Base-by-base conservation (phyloP, 2,888 invertebrate species). In the Alcis repandata region DNA sequence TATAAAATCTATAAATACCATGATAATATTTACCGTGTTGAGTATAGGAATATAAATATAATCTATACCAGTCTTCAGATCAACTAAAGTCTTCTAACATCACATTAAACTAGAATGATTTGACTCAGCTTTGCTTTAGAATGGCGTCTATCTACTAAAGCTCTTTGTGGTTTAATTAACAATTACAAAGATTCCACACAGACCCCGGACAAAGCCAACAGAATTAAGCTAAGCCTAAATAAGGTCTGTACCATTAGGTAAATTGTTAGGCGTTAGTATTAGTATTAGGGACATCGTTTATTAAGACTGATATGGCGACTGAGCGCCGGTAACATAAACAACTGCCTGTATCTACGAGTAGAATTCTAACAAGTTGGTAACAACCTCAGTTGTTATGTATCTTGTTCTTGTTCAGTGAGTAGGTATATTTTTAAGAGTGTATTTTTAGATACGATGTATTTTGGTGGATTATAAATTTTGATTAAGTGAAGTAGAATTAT, bases 151-250 rank as follows among this genome's bases (percentile, higher is more conserved):
- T 33, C n/a, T 56, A 15, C 20, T 36, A 56, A 45, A 56, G n/a
- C 45, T 19, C 56, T 56, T 45, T 56, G 45, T 45, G 45, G 56
- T 20, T 45, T 56, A 56, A 56, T 56, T 56, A 56, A 56, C 56
- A 45, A 45, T 45, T 43, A 33, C 56, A 45, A 45, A 15, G 43
- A 46, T 33, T 19, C 45, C 15, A 36, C 33, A 32, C 10, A 56
- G 45, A n/a, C 19, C 45, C 33, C 45, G 45, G 20, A 56, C 56
- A 56, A 56, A 46, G 56, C 56, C 56, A 7, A 19, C 19, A 15
- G 56, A 56, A 56, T 56, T 56, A 45, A 45, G 56, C 45, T 56
- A 33, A 56, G 45, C 45, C 56, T 56, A 56, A 56, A 43, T 56
- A 46, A 45, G 45, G 45, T 45, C 36, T 56, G 33, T 45, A 20